Percentiles rank a stretch among this genome's conserved stretches.
Conservation (phyloP, 2,797 vertebrate genomes). For the Ctenopoma kingsleyae region DNA sequence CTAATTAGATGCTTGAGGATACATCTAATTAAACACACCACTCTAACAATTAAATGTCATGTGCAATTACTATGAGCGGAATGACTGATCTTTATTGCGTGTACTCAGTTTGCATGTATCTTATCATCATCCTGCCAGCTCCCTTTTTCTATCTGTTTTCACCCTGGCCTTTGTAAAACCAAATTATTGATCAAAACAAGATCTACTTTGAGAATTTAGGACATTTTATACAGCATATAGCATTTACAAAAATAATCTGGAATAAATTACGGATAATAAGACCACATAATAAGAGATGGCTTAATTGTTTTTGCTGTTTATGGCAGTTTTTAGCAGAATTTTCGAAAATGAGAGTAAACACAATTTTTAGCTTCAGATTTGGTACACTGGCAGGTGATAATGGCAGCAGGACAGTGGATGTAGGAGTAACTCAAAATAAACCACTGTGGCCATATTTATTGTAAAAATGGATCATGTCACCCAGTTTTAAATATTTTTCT, state of each 20-base stretch:
- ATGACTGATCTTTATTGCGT: constrained; percentile 58
- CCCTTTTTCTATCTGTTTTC: constrained; percentile 33
- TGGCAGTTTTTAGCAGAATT: not conserved
- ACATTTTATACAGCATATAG: constrained; percentile 13
- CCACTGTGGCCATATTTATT: not conserved
- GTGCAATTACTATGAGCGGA: constrained; percentile 76
- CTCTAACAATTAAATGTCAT: constrained; percentile 82
- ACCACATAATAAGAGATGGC: not conserved
- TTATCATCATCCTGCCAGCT: constrained; percentile 38
- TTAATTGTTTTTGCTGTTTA: too few species aligned
- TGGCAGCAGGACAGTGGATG: not conserved
- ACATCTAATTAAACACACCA: constrained; percentile 78
- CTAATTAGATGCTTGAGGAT: constrained; percentile 82
- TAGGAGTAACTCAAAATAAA: not conserved
- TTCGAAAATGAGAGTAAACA: not conserved
- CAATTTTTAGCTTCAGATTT: not conserved
- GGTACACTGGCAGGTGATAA: constrained; percentile 1
- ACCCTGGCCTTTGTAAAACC: constrained; percentile 42
- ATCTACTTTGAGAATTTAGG: constrained; percentile 36
- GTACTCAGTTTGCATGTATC: constrained; percentile 54
- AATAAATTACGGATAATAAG: not conserved
- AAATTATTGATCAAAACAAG: constrained; percentile 44
- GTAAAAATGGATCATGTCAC: not conserved
- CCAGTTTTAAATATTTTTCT: not conserved
- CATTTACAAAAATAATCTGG: constrained; percentile 12